Percentiles rank a stretch among this genome's conserved stretches.
Conservation (phyloP, 2,888 invertebrate genomes). For the Andrena camellia region DNA sequence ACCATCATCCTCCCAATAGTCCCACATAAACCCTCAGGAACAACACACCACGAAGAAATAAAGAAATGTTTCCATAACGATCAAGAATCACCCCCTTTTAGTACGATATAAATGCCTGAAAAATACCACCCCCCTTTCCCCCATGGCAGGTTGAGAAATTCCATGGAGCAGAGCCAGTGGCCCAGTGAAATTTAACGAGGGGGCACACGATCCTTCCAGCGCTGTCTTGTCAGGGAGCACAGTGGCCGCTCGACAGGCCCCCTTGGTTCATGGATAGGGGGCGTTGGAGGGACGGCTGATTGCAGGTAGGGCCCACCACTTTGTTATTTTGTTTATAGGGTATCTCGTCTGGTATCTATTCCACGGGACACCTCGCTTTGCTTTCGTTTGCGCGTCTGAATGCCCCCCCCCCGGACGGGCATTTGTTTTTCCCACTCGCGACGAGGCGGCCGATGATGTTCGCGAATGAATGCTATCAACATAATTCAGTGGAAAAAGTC, state of each 20-base stretch:
- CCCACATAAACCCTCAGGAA: no score
- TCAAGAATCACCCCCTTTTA: no score
- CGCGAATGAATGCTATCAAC: slow-evolving; percentile 67
- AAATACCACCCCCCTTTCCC: no score
- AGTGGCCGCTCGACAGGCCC: neutral
- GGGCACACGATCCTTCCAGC: no score
- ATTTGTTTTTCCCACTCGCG: slow-evolving; percentile 47
- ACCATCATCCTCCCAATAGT: no score
- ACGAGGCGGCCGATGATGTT: slow-evolving; percentile 49
- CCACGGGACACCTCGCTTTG: slow-evolving; percentile 56
- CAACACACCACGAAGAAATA: no score
- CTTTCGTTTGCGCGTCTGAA: slow-evolving; percentile 59
- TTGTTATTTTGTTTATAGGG: slow-evolving; percentile 54
- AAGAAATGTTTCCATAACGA: no score
- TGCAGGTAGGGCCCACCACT: neutral
- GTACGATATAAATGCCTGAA: no score
- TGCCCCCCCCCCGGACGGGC: slow-evolving; percentile 7
- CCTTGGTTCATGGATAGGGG: neutral
- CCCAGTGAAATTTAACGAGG: no score
- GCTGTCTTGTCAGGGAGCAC: neutral
- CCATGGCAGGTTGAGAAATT: no score
- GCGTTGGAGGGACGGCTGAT: neutral
- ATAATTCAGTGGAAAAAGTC: slow-evolving; percentile 62
- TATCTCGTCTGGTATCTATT: slow-evolving; percentile 68
- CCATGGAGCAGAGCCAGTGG: no score